phyloP scores from a whole-genome alignment of 1,140 invertebrate species.

The Drosophila trapezifrons region DNA sequence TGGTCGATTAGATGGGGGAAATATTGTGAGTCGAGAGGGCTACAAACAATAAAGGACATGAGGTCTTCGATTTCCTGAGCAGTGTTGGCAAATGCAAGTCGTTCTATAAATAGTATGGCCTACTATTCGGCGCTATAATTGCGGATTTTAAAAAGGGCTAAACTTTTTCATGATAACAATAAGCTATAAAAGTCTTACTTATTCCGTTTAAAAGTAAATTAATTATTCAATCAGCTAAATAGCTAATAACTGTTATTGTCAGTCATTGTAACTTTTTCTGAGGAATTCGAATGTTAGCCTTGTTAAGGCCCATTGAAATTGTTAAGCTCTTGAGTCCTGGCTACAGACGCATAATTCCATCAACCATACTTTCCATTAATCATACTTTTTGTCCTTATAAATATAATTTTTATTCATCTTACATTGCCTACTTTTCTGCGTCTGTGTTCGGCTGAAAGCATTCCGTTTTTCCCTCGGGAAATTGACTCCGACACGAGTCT shows the following conservation, averaged over 20 bases:
- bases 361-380: too few relatives aligned
- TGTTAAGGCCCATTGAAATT: too few relatives aligned
- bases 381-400: background rate
- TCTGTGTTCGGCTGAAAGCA: background rate
- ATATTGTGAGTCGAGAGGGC: constrained; percentile 7
- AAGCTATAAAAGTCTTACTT: too few relatives aligned
- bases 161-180: background rate
- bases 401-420: background rate
- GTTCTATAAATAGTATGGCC: constrained; percentile 8
- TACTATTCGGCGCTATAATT: constrained; percentile 17
- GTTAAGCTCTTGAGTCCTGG: background rate
- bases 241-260: too few relatives aligned
- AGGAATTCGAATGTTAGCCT: too few relatives aligned
- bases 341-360: background rate
- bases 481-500: constrained; percentile 31
- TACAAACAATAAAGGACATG: constrained; percentile 19
- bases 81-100: constrained; percentile 17
- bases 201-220: too few relatives aligned
- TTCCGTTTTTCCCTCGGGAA: constrained; percentile 17
- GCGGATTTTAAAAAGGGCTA: background rate
- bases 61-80: background rate
- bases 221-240: too few relatives aligned
- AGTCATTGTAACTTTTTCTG: too few relatives aligned
- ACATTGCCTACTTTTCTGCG: constrained; percentile 6
- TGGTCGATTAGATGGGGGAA: constrained; percentile 36